phyloP scores from a whole-genome alignment of 2,113 vertebrate genomes.

The Dicrurus megarhynchus region DNA sequence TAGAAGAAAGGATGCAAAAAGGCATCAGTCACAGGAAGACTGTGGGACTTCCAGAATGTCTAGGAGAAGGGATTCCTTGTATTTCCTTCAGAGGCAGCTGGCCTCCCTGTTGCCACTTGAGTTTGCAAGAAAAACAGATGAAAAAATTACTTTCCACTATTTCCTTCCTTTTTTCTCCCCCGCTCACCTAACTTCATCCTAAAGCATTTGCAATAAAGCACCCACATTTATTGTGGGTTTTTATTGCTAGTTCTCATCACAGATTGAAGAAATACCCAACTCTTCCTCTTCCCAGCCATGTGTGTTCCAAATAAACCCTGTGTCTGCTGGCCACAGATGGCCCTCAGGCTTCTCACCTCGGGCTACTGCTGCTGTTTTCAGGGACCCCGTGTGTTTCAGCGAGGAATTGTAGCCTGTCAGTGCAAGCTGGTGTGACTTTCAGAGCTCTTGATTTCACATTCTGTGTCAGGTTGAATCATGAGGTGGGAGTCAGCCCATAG shows the following conservation, averaged over 20 bases:
- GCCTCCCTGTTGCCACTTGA: neutral
- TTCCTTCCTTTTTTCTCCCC: neutral
- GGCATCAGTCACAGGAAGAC: neutral
- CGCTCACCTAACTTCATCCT: neutral
- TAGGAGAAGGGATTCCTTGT: neutral
- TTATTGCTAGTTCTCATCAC: neutral
- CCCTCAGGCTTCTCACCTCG: neutral
- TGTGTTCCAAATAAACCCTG: neutral
- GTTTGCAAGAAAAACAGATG: neutral
- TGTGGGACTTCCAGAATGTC: neutral
- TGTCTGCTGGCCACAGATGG: neutral
- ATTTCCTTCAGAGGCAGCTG: neutral
- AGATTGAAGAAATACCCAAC: neutral
- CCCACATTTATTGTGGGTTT: neutral
- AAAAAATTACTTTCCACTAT: neutral
- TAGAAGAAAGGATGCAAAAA: neutral
- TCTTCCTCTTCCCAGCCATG: neutral
- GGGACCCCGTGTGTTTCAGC: neutral
- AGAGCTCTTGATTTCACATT: neutral
- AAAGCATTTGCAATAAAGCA: neutral
- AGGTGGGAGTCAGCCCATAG: neutral
- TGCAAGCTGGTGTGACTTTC: neutral
- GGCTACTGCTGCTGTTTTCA: neutral
- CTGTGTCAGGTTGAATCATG: neutral
- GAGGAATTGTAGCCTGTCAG: neutral